Base-by-base conservation (phyloP, 1,140 invertebrate species). In the Druon quercuslanigerum region DNA sequence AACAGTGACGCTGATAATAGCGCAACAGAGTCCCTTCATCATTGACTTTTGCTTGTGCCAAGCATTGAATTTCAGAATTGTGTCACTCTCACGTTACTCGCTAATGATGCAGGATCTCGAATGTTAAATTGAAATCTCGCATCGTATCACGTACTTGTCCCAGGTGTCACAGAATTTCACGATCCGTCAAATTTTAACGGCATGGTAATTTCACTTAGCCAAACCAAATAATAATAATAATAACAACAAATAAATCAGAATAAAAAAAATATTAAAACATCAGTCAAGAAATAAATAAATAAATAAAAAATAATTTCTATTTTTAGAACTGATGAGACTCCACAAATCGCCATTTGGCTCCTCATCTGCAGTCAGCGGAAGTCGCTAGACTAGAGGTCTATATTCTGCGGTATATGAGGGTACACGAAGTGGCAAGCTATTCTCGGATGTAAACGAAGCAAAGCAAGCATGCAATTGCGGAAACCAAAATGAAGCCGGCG, bases 381-480 rank as follows among this genome's bases (percentile, higher is more conserved):
- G 56, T 57, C 56, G 19, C 56, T 57, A 2, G 19, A 57, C 56
- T 57, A 2, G 19, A 57, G 56, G 56, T 57, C 56, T 57, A 57
- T 57, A 57, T 57, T 57, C 20, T 25, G 56, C 17, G 56, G 19
- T 57, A 57, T 57, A 57, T 57, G 56, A 57, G 56, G 19, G 19
- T 57, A 25, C 25, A 25, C 54, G 9, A 57, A 57, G 56, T 25
- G 19, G 56, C 19, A 25, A 57, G 56, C 56, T 57, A 57, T 57
- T 57, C 56, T 57, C 19, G 56, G 33, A 57, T 57, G 56, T 57
- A 57, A 57, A 57, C 56, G 19, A 56, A 17, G n/a, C 17, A 56
- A 11, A 9, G n/a, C 54, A 56, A 57, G 56, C 56, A 57, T 57
- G 56, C 56, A 57, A 57, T 57, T 57, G 56, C 56, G 56, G 19